These are phyloP conservation scores for Limosa lapponica DNA, from an alignment of 2,797 vertebrate species.

Conservation along the genomic window DNA sequence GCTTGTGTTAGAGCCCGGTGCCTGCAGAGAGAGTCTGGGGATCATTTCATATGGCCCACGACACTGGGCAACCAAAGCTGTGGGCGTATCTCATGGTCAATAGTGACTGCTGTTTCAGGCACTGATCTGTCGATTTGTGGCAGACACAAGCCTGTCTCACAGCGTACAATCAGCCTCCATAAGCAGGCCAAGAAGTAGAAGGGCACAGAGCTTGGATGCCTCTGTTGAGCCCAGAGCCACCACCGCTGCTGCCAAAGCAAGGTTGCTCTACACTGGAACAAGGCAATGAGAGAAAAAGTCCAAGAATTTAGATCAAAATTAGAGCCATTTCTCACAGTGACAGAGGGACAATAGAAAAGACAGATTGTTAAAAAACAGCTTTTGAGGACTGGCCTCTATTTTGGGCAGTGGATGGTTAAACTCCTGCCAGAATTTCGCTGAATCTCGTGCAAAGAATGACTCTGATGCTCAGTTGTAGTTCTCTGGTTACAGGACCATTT, in stretches of 20 bases:
- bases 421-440: not conserved
- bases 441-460: not conserved
- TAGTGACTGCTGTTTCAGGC: not conserved
- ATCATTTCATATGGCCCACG: not conserved
- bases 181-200: not conserved
- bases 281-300: not conserved
- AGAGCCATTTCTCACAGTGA: not conserved
- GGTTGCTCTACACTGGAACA: not conserved
- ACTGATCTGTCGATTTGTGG: not conserved
- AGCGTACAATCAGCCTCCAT: not conserved
- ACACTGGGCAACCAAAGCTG: not conserved
- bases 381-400: not conserved
- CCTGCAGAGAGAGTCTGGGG: not conserved
- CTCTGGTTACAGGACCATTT: not conserved
- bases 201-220: not conserved
- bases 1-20: not conserved
- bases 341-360: not conserved
- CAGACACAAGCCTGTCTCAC: not conserved
- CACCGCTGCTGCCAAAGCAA: not conserved
- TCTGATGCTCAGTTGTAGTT: not conserved
- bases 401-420: not conserved
- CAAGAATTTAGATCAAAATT: not conserved
- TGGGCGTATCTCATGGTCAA: not conserved
- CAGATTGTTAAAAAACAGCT: not conserved
- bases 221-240: not conserved